Evolutionary conservation across 1,140 invertebrate genomes (phyloP).

Genomic region (Archegozetes longisetosus): DNA sequence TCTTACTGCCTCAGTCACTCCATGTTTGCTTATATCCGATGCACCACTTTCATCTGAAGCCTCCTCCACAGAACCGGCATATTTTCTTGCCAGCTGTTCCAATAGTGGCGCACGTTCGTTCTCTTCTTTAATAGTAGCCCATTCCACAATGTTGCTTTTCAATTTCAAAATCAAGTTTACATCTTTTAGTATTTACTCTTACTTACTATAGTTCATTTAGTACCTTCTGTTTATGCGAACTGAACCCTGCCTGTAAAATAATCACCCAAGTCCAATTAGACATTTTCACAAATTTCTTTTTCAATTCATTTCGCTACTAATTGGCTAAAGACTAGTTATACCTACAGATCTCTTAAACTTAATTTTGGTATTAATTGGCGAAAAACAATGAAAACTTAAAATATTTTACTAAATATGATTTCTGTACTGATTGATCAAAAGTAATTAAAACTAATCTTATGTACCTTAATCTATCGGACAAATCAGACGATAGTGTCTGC

Average conservation of each 20-base stretch:
- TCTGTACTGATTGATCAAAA: not conserved
- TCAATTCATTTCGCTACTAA: no score
- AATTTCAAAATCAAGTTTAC: not conserved
- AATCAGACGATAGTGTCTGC: constrained; percentile 22
- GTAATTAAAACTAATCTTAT: not conserved
- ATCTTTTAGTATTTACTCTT: not conserved
- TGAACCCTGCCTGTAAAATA: constrained; percentile 18
- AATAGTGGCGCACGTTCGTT: constrained; percentile 17
- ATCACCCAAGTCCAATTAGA: no score
- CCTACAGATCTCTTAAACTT: no score
- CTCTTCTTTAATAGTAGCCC: constrained; percentile 22
- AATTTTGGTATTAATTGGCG: no score
- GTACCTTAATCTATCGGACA: constrained; percentile 18
- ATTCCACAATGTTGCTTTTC: constrained; percentile 20
- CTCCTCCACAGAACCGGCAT: not conserved
- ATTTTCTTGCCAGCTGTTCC: constrained; percentile 15
- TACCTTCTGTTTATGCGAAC: constrained; percentile 21
- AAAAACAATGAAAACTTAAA: no score
- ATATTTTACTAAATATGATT: no score
- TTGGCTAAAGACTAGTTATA: no score
- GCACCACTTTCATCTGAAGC: not conserved
- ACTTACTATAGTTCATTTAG: not conserved
- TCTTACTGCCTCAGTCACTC: not conserved
- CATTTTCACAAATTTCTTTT: no score
- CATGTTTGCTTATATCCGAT: not conserved